phyloP scores from a whole-genome alignment of 2,113 vertebrate genomes.

The Stigmatopora argus region DNA sequence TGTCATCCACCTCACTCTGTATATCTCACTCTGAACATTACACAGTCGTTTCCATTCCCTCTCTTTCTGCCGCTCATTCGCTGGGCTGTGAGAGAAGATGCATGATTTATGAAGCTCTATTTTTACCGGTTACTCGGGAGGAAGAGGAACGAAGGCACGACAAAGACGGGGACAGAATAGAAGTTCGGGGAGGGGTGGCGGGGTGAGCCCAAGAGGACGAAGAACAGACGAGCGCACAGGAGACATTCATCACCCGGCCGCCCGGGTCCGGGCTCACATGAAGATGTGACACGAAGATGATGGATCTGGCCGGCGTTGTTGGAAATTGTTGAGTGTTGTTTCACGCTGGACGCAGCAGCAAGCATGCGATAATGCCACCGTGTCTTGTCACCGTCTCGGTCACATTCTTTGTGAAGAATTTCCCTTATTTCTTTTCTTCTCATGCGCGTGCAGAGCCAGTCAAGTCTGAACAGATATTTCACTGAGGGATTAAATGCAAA shows the following conservation, averaged over 20 bases:
- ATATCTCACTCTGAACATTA: slow-evolving; percentile 34
- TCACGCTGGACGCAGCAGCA: neutral
- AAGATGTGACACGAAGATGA: slow-evolving; percentile 54
- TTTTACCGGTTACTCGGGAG: slow-evolving; percentile 74
- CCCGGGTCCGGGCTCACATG: slow-evolving; percentile 43
- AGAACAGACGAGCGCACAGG: slow-evolving; percentile 38
- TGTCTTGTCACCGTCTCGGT: slow-evolving; percentile 6
- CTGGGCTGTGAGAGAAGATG: slow-evolving; percentile 60
- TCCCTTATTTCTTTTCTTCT: slow-evolving; percentile 2
- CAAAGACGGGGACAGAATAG: slow-evolving; percentile 23
- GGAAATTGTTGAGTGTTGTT: slow-evolving; percentile 13
- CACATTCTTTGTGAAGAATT: slow-evolving; percentile 15
- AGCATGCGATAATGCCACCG: slow-evolving; percentile 10
- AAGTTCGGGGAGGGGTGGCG: slow-evolving; percentile 18
- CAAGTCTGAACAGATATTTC: slow-evolving; percentile 21
- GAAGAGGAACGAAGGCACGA: slow-evolving; percentile 33
- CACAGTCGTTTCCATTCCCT: slow-evolving; percentile 25
- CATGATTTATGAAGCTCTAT: slow-evolving; percentile 82
- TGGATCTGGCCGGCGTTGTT: slow-evolving; percentile 39
- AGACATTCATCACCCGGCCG: slow-evolving; percentile 55
- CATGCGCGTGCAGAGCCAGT: too few relatives aligned
- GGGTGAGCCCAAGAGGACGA: slow-evolving; percentile 44
- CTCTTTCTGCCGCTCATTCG: slow-evolving; percentile 33
- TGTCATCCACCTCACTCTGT: slow-evolving; percentile 48
- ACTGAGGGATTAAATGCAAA: slow-evolving; percentile 4